These are phyloP conservation scores for Microdon myrmicae DNA, from an alignment of 2,888 invertebrate species.

Conservation along the genomic window DNA sequence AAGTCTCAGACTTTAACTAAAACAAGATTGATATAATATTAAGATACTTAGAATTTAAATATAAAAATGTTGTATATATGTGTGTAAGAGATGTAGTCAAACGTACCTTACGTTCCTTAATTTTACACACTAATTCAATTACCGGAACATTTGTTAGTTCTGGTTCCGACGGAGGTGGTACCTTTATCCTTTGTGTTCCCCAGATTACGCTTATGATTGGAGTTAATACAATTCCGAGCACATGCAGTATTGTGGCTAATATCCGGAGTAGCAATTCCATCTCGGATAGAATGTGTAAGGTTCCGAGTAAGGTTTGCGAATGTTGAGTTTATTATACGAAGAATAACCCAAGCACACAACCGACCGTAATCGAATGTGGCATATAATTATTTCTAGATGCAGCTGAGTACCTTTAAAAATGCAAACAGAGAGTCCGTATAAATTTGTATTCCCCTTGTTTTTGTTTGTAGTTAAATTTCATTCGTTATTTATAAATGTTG, in stretches of 20 bases:
- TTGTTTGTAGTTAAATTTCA: too few species aligned
- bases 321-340: too few species aligned
- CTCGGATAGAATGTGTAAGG: too few species aligned
- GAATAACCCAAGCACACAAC: too few species aligned
- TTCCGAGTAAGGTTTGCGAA: too few species aligned
- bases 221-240: slow-evolving; percentile 40
- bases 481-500: too few species aligned
- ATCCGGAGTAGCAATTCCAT: slow-evolving; percentile 54
- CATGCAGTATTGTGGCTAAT: slow-evolving; percentile 39
- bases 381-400: too few species aligned
- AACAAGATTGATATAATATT: slow-evolving; percentile 29
- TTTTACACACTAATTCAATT: slow-evolving; percentile 53
- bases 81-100: neutral
- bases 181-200: slow-evolving; percentile 26
- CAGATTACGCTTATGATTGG: slow-evolving; percentile 36
- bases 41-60: neutral
- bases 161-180: slow-evolving; percentile 47
- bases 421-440: too few species aligned
- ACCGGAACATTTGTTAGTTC: slow-evolving; percentile 54
- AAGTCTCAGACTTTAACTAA: slow-evolving; percentile 72
- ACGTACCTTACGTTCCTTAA: slow-evolving; percentile 57
- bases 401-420: too few species aligned
- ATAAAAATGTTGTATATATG: slow-evolving; percentile 1
- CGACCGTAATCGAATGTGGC: too few species aligned
- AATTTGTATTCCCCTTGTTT: too few species aligned